A percentile compares a stretch with the other conserved stretches of the same genome.
Conservation (phyloP, 37 sponge, comb jelly and placozoan species). For the Agelas oroides region DNA sequence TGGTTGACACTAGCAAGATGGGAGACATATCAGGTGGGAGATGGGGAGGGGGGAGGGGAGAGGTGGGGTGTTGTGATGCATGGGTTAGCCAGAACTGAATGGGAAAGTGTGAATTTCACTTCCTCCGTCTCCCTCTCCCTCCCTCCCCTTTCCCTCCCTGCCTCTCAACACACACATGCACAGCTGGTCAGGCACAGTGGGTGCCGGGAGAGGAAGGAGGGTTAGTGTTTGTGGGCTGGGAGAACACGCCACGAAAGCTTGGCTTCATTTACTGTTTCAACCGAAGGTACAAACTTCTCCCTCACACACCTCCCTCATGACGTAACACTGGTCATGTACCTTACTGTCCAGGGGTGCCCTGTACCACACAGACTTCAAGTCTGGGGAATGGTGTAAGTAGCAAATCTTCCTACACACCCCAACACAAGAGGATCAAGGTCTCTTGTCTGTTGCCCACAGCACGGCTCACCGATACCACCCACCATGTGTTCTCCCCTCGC, state of each 20-base stretch:
- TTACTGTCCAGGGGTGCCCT: slow-evolving; percentile 67
- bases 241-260: slow-evolving; percentile 75
- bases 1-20: slow-evolving; percentile 32
- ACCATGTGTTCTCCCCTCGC: slow-evolving; percentile 45
- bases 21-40: slow-evolving; percentile 67
- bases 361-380: slow-evolving; percentile 44
- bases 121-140: too few species aligned
- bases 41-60: too few species aligned
- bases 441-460: slow-evolving; percentile 18
- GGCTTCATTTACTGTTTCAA: slow-evolving; percentile 83
- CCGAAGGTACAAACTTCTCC: slow-evolving; percentile 60
- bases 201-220: slow-evolving; percentile 49
- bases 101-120: too few species aligned
- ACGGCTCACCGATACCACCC: slow-evolving; percentile 34
- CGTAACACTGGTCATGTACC: neutral
- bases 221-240: slow-evolving; percentile 86
- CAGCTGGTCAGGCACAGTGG: slow-evolving; percentile 65
- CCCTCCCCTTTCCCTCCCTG: neutral
- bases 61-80: too few species aligned
- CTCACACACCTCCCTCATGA: too few species aligned
- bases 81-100: too few species aligned
- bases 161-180: too few species aligned
- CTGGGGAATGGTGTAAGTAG: slow-evolving; percentile 52
- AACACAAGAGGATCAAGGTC: too few species aligned
- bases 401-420: too few species aligned